These are phyloP conservation scores for Iphiclides podalirius DNA, from an alignment of 2,888 invertebrate genomes.

Conservation along the genomic window DNA sequence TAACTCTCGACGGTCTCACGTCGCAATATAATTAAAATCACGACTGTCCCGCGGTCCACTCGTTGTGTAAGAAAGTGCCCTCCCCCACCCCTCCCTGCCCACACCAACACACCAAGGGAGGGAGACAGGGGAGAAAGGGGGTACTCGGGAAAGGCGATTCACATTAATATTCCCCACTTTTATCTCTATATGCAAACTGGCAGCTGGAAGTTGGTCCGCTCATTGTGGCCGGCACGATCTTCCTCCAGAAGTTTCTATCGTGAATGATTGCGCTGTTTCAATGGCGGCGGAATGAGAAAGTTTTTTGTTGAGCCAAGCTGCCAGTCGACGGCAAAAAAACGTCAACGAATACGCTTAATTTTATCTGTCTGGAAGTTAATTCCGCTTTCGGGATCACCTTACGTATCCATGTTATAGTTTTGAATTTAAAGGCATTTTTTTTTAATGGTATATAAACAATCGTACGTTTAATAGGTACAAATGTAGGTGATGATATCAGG, in stretches of 20 bases:
- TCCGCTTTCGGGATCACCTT: not conserved
- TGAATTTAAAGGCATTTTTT: too few relatives aligned
- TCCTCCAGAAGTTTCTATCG: constrained; percentile 54
- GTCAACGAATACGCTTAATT: constrained; percentile 6
- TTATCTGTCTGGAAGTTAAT: constrained; percentile 12
- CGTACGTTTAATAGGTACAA: too few relatives aligned
- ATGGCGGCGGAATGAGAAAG: constrained; percentile 59
- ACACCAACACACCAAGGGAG: constrained; percentile 22
- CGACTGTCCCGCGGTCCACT: constrained; percentile 75
- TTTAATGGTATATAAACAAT: too few relatives aligned
- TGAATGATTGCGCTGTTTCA: constrained; percentile 78
- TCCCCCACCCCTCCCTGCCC: constrained; percentile 38
- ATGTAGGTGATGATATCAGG: too few relatives aligned
- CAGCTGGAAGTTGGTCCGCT: constrained; percentile 72
- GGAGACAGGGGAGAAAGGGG: constrained; percentile 31
- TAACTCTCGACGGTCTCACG: constrained; percentile 67
- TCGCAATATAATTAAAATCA: constrained; percentile 79
- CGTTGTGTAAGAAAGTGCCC: constrained; percentile 66
- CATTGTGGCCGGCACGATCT: constrained; percentile 75
- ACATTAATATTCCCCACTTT: constrained; percentile 81
- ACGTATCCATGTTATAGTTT: too few relatives aligned
- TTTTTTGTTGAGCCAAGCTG: constrained; percentile 59
- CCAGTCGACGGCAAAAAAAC: constrained; percentile 32
- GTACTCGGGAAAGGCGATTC: constrained; percentile 55
- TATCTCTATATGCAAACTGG: constrained; percentile 81